Percentiles rank a stretch among this genome's conserved stretches.
Conservation (phyloP, 2,888 invertebrate species). For the Carcina quercana region DNA sequence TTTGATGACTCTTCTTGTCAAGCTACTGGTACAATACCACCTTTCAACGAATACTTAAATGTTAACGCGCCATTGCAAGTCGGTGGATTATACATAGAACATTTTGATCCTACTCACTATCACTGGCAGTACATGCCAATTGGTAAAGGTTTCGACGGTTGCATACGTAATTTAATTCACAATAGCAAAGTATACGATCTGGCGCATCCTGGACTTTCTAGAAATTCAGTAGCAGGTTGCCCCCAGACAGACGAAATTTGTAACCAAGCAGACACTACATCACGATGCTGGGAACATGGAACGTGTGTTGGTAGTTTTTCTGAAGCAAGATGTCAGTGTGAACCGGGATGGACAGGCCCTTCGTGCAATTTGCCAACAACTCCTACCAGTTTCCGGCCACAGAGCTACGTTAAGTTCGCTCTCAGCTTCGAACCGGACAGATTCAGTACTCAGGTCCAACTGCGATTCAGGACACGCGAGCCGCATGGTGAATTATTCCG, state of each 20-base stretch:
- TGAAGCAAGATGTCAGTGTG: conserved; percentile 93
- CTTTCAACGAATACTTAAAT: conserved; percentile 96
- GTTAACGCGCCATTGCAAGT: conserved; percentile 96
- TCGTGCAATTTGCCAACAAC: conserved; percentile 89
- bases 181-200: conserved; percentile 97
- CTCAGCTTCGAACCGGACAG: conserved; percentile 94
- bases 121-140: conserved; percentile 94
- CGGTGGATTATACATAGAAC: conserved; percentile 93
- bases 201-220: conserved; percentile 91
- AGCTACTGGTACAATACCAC: conserved; percentile 91
- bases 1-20: conserved; percentile 94
- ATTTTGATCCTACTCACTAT: conserved; percentile 91
- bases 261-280: conserved; percentile 88
- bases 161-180: conserved; percentile 95
- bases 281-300: conserved; percentile 95
- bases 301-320: conserved; percentile 93
- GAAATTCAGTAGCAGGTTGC: conserved; percentile 92
- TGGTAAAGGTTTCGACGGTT: conserved; percentile 95
- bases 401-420: conserved; percentile 98
- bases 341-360: conserved; percentile 96
- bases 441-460: conserved; percentile 93
- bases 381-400: conserved; percentile 93
- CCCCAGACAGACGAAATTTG: conserved; percentile 95
- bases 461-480: conserved; percentile 95
- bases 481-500: conserved; percentile 95